Percentiles rank a stretch among this genome's conserved stretches.
Conservation (phyloP, 2,113 vertebrate species). For the Pachyramphus minor region DNA sequence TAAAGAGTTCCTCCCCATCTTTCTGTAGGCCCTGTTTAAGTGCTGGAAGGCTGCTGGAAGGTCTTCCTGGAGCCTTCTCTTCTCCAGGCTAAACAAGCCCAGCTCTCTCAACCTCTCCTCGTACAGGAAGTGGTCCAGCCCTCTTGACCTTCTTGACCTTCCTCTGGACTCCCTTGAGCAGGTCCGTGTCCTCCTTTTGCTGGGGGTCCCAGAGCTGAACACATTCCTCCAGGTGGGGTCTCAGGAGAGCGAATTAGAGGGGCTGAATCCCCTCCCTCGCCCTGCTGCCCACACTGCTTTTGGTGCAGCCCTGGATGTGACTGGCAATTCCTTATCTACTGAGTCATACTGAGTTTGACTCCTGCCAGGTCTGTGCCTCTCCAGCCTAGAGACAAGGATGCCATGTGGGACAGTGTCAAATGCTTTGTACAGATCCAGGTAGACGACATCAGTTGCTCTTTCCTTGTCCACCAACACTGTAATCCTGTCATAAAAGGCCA, state of each 20-base stretch:
- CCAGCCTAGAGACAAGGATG: background rate
- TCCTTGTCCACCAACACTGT: accelerated
- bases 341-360: background rate
- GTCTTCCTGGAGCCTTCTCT: background rate
- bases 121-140: background rate
- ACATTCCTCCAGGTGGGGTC: background rate
- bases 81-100: background rate
- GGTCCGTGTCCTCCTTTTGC: background rate
- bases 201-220: background rate
- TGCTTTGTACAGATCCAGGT: background rate
- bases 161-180: background rate
- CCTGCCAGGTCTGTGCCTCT: background rate
- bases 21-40: background rate
- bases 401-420: background rate
- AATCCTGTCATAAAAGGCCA: background rate
- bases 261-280: background rate
- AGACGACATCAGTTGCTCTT: background rate
- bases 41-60: background rate
- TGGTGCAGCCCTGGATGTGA: background rate
- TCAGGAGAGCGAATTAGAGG: background rate
- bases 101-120: background rate
- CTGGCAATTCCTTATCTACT: background rate
- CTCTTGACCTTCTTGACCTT: background rate
- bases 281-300: background rate
- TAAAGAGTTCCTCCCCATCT: background rate